Evolutionary conservation across 2,797 vertebrate species (phyloP).

Genomic region (Sebastes itinus): DNA sequence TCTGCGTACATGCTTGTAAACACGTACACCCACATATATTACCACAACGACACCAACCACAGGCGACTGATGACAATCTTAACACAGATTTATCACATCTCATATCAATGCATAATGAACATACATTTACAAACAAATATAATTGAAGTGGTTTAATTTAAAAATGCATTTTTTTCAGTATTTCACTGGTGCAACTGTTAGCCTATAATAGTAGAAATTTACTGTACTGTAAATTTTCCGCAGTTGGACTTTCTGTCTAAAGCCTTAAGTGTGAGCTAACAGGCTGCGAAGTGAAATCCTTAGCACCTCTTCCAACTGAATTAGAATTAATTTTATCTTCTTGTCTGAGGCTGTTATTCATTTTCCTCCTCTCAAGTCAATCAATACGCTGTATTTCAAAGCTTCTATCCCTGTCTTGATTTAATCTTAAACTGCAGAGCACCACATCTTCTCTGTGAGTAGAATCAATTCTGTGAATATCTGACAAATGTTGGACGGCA

Average conservation of each 20-base stretch:
- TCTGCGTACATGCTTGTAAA: neutral
- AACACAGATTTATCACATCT: neutral
- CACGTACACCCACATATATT: neutral
- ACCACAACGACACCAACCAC: neutral
- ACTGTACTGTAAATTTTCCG: neutral
- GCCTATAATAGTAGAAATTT: neutral
- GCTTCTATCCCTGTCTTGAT: conserved; percentile 41
- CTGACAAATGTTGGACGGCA: conserved; percentile 23
- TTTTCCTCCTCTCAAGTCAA: conserved; percentile 9
- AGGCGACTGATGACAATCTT: neutral
- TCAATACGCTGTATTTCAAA: conserved; percentile 41
- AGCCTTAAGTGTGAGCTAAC: neutral
- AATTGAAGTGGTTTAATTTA: neutral
- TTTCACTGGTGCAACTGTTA: neutral
- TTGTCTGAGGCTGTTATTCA: conserved; percentile 20
- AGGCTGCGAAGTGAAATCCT: conserved; percentile 14
- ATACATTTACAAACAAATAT: neutral
- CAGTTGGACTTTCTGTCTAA: neutral
- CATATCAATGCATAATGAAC: neutral
- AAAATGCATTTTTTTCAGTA: neutral
- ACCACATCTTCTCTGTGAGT: conserved; percentile 12
- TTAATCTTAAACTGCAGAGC: conserved; percentile 41
- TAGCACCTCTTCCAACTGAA: neutral
- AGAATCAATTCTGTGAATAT: conserved; percentile 41
- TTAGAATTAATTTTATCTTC: conserved; percentile 22